phyloP scores from a whole-genome alignment of 2,888 invertebrate genomes.

The Mactromeris polynyma region DNA sequence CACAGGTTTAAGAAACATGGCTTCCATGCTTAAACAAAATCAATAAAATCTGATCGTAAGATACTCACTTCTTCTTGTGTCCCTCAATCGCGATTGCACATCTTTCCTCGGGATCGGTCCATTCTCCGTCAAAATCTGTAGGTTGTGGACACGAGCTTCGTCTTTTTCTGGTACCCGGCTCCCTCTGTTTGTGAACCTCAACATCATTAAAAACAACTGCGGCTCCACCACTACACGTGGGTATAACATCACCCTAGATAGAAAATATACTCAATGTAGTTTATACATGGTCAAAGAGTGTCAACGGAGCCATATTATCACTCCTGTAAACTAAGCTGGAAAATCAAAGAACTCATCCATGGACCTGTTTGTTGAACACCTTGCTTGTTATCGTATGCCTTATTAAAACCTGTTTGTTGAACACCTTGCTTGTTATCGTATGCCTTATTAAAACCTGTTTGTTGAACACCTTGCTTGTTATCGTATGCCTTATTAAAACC shows the following conservation, averaged over 20 bases:
- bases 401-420: too few species aligned
- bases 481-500: too few species aligned
- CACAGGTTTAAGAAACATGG: neutral
- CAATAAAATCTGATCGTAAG: neutral
- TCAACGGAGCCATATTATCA: too few species aligned
- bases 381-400: too few species aligned
- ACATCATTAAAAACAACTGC: conserved; percentile 98
- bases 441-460: too few species aligned
- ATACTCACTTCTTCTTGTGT: conserved; percentile 76
- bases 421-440: too few species aligned
- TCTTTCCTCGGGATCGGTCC: conserved; percentile 85
- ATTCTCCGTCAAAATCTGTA: conserved; percentile 83
- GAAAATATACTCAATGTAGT: neutral
- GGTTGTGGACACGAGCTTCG: conserved; percentile 80
- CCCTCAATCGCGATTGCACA: conserved; percentile 86
- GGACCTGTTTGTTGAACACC: too few species aligned
- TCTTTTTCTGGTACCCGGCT: conserved; percentile 84
- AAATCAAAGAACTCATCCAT: too few species aligned
- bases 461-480: too few species aligned
- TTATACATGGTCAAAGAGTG: neutral
- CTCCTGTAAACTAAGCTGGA: too few species aligned
- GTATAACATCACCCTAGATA: conserved; percentile 94
- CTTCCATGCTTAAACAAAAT: neutral
- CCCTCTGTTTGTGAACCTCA: conserved; percentile 90
- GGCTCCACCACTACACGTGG: conserved; percentile 97